Conservation (phyloP, 2,113 vertebrate species). For the Carollia perspicillata region DNA sequence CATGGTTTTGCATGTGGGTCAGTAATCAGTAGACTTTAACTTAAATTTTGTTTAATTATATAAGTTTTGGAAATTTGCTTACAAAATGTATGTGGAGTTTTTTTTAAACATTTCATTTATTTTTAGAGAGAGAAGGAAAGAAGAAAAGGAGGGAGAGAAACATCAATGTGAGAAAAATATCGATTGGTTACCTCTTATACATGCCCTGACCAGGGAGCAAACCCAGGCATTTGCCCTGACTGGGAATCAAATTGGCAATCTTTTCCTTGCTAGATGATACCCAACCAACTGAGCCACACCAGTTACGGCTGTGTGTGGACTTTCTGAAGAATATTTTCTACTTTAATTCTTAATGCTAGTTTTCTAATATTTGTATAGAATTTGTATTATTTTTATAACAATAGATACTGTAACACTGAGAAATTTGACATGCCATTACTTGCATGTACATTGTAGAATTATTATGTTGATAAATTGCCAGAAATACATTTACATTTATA, state of each 20-base stretch:
- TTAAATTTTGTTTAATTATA: not conserved
- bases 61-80: not conserved
- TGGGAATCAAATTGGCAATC: too few relatives aligned
- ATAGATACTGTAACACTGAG: not conserved
- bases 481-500: not conserved
- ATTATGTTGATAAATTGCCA: not conserved
- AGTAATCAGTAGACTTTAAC: not conserved
- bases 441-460: not conserved
- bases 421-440: not conserved
- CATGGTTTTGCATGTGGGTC: not conserved
- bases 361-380: not conserved
- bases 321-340: not conserved
- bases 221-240: too few relatives aligned
- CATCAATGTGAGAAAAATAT: too few relatives aligned
- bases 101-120: too few relatives aligned
- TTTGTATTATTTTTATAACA: not conserved
- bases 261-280: too few relatives aligned
- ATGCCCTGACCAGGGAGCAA: too few relatives aligned
- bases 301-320: not conserved
- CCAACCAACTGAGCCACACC: too few relatives aligned
- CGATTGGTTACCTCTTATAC: too few relatives aligned
- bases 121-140: too few relatives aligned
- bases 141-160: too few relatives aligned
- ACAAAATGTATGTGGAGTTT: not conserved
- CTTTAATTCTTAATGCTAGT: not conserved